Conservation (phyloP, 2,888 invertebrate species). For the Hipparchia sbordonii region DNA sequence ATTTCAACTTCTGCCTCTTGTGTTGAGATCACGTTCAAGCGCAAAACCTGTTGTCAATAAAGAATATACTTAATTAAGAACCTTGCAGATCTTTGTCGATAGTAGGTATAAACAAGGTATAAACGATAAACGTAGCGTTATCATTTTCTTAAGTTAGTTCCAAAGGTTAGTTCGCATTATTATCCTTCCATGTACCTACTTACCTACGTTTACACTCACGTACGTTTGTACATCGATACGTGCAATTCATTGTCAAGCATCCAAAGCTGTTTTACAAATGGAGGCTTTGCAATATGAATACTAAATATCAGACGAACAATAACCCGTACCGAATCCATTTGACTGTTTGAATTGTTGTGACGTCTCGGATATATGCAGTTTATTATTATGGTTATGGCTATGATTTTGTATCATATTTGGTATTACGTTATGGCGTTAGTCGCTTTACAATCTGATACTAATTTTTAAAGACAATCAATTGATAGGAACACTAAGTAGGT, state of each 20-base stretch:
- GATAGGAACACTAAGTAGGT: neutral
- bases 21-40: neutral
- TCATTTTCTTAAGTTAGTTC: constrained; percentile 1
- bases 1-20: neutral
- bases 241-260: constrained; percentile 21
- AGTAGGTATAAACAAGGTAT: neutral
- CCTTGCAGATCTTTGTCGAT: constrained; percentile 1
- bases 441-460: neutral
- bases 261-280: constrained; percentile 25
- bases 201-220: constrained; percentile 1
- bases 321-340: constrained; percentile 25
- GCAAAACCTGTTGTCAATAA: constrained; percentile 8
- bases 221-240: constrained; percentile 7
- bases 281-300: constrained; percentile 28
- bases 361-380: constrained; percentile 20
- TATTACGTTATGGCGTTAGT: constrained; percentile 15
- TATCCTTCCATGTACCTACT: neutral
- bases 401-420: too few species aligned
- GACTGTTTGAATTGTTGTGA: constrained; percentile 24
- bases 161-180: neutral
- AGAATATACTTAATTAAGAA: neutral
- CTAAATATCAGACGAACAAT: constrained; percentile 32
- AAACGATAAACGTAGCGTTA: neutral
- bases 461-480: neutral
- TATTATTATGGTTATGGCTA: constrained; percentile 12